Evolutionary conservation across 2,888 invertebrate genomes (phyloP).

Genomic region (Tinea pellionella): DNA sequence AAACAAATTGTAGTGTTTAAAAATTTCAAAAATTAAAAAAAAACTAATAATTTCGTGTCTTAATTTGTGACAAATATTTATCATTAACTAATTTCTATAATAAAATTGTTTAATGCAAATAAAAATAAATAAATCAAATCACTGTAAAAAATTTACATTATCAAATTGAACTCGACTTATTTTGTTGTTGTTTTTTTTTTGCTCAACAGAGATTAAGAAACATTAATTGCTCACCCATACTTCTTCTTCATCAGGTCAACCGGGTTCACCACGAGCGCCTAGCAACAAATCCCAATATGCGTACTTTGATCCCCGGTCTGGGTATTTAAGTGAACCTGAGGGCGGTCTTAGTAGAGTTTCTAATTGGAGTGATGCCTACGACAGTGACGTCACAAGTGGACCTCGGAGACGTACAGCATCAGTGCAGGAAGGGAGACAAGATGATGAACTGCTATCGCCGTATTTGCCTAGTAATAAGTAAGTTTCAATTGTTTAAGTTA

Average conservation of each 20-base stretch:
- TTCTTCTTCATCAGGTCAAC: constrained; percentile 31
- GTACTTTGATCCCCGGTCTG: constrained; percentile 63
- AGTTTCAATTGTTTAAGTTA: constrained; percentile 17
- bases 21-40: too few relatives aligned
- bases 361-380: constrained; percentile 57
- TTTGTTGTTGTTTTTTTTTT: too few relatives aligned
- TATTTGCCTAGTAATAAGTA: constrained; percentile 56
- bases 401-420: constrained; percentile 52
- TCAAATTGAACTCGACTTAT: too few relatives aligned
- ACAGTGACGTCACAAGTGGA: constrained; percentile 52
- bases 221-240: too few relatives aligned
- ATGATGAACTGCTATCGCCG: constrained; percentile 34
- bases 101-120: too few relatives aligned
- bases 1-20: too few relatives aligned
- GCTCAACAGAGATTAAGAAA: too few relatives aligned
- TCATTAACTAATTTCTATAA: too few relatives aligned
- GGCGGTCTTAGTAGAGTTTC: constrained; percentile 45
- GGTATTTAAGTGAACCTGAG: constrained; percentile 62
- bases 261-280: constrained; percentile 35
- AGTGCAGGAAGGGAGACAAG: constrained; percentile 51
- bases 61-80: too few relatives aligned
- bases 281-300: constrained; percentile 59
- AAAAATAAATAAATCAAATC: too few relatives aligned
- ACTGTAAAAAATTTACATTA: too few relatives aligned
- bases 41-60: too few relatives aligned